Conservation (phyloP, 2,888 invertebrate species). For the Uloborus plumipes region DNA sequence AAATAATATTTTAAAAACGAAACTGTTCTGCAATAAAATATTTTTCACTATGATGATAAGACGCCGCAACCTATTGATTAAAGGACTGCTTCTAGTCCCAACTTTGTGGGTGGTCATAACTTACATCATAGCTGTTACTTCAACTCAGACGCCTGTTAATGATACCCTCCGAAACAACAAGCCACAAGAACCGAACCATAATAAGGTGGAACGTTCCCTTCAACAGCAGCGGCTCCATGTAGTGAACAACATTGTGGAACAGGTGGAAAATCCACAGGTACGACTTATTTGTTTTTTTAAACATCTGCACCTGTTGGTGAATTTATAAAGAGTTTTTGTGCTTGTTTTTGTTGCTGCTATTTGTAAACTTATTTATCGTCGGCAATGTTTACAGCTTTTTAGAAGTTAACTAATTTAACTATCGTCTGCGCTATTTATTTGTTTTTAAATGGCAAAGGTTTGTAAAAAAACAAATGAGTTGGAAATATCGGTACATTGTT, state of each 20-base stretch:
- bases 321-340: too few species aligned
- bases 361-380: too few species aligned
- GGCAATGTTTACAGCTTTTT: too few species aligned
- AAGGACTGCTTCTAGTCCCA: constrained; percentile 63
- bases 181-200: constrained; percentile 24
- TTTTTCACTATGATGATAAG: constrained; percentile 48
- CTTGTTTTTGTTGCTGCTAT: too few species aligned
- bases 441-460: too few species aligned
- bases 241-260: constrained; percentile 19
- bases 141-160: constrained; percentile 7
- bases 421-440: too few species aligned
- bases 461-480: too few species aligned
- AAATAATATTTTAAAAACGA: too few species aligned
- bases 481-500: too few species aligned
- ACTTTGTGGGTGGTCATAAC: constrained; percentile 66
- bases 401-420: too few species aligned
- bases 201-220: constrained; percentile 42
- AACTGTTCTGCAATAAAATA: not conserved
- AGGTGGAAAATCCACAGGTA: not conserved
- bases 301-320: too few species aligned
- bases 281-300: too few species aligned
- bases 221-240: constrained; percentile 27
- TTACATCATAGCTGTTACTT: constrained; percentile 57
- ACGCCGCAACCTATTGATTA: constrained; percentile 60
- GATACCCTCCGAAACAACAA: constrained; percentile 33